Conservation (phyloP, 37 sponge, comb jelly and placozoan genomes). For the Axinella damicornis region DNA sequence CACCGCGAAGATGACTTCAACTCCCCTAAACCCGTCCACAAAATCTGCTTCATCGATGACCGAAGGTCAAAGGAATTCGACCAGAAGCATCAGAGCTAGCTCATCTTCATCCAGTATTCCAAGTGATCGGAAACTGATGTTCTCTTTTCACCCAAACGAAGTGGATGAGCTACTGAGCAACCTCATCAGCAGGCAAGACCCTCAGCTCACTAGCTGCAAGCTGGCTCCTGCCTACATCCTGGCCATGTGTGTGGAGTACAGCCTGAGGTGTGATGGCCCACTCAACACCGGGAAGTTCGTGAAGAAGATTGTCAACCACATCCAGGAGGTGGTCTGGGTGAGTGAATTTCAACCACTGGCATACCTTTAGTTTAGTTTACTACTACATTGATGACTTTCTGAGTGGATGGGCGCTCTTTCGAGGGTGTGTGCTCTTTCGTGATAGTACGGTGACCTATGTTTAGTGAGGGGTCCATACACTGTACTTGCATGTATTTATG, state of each 20-base stretch:
- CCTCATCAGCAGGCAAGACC: neutral
- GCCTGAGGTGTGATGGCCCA: conserved; percentile 33
- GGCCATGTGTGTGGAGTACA: conserved; percentile 64
- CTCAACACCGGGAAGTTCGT: conserved; percentile 23
- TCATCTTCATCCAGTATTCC: neutral
- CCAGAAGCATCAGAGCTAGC: neutral
- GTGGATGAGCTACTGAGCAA: conserved; percentile 38
- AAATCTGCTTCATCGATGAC: no score
- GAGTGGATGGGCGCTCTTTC: no score
- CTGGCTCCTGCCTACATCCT: conserved; percentile 67
- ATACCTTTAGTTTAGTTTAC: no score
- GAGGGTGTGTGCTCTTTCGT: no score
- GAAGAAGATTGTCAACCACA: conserved; percentile 32
- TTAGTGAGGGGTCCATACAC: no score
- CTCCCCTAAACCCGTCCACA: neutral
- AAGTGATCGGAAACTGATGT: conserved; percentile 24
- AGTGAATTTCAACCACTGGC: conserved; percentile 21
- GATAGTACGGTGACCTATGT: no score
- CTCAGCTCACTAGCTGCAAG: conserved; percentile 15
- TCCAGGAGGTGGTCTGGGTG: conserved; percentile 74
- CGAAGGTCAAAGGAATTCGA: no score
- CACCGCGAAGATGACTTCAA: neutral
- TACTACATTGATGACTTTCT: no score
- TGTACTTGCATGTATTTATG: no score
- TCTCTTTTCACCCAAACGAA: conserved; percentile 24